Evolutionary conservation across 1,140 invertebrate species (phyloP), one percentile per base, ranked within the genome.

Genomic region (Diorhabda sublineata): DNA sequence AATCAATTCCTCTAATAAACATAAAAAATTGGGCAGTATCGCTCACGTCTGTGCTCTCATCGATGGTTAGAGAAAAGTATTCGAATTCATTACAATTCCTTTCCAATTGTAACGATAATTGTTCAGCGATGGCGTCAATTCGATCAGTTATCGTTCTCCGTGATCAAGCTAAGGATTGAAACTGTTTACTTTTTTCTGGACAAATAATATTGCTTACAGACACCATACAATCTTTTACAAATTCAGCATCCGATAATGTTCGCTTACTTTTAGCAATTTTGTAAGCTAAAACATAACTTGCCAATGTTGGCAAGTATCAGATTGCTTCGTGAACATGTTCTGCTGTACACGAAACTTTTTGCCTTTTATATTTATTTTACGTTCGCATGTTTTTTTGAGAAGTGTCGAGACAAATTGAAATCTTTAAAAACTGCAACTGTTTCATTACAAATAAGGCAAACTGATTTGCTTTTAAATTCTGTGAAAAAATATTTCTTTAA

Each of bases 31-130:
- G 70, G 69, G 72, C 70, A 59, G 68, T 72, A 71, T 79, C 75
- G 66, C 68, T 71, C 66, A 80, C 68, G 69, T 80, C 77, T 61
- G 71, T 79, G 58, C 69, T 73, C 72, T 80, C 77, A 74, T 59
- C 77, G 63, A 77, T 71, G 65, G 77, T 77, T 56, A 79, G 43
- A 67, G 76, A 74, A 75, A 72, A 79, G 72, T 62, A 79, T 71
- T 75, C 65, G 58, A 79, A 77, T 61, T 77, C 63, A 57, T 61
- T 71, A 61, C 67, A 70, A 67, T 62, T 62, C 2, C 2, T n/a
- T 44, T 62, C 61, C 41, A 62, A 41, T 42, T 62, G 61, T 62
- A 3, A 43, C 61, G 71, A 58, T 68, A 79, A 68, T 69, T 78
- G 60, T 60, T 67, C 71, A 71, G 63, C 69, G 61, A 78, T 73